Evolutionary conservation across 2,113 vertebrate species (phyloP).

Genomic region (Gadus chalcogrammus): DNA sequence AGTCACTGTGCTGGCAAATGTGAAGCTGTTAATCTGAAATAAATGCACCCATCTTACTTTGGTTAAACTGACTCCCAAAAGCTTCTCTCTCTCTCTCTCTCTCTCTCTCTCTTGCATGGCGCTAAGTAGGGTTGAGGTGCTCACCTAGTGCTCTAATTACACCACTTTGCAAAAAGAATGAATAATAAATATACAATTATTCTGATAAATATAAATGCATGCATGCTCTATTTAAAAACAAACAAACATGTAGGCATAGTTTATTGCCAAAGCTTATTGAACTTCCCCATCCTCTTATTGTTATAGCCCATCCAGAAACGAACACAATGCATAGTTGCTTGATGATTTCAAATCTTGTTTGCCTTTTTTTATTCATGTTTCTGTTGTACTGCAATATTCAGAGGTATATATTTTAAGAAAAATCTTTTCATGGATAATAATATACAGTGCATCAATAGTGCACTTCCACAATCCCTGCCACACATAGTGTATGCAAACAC

Average conservation of each 20-base stretch:
- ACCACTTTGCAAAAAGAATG: slow-evolving; percentile 54
- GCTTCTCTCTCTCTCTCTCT: slow-evolving; percentile 4
- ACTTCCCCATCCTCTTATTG: slow-evolving; percentile 33
- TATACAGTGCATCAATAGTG: neutral
- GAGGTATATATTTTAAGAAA: neutral
- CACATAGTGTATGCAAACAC: neutral
- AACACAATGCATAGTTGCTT: neutral
- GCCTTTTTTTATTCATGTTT: slow-evolving; percentile 3
- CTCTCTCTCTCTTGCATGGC: slow-evolving; percentile 45
- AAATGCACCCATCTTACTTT: too few species aligned
- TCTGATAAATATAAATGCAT: slow-evolving; percentile 43
- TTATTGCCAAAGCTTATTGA: slow-evolving; percentile 42
- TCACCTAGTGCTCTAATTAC: slow-evolving; percentile 60
- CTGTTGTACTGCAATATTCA: slow-evolving; percentile 18
- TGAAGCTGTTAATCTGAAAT: too few species aligned
- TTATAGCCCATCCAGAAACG: slow-evolving; percentile 3
- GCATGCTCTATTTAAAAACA: slow-evolving; percentile 43
- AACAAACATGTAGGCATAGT: slow-evolving; percentile 21
- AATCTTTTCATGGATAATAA: neutral
- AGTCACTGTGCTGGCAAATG: too few species aligned
- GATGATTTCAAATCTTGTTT: slow-evolving; percentile 15
- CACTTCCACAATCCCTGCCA: neutral
- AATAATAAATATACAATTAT: slow-evolving; percentile 30
- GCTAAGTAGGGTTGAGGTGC: slow-evolving; percentile 58
- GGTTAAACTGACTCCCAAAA: too few species aligned